These are phyloP conservation scores for Melanotus villosus DNA, from an alignment of 2,888 invertebrate species.

Conservation along the genomic window DNA sequence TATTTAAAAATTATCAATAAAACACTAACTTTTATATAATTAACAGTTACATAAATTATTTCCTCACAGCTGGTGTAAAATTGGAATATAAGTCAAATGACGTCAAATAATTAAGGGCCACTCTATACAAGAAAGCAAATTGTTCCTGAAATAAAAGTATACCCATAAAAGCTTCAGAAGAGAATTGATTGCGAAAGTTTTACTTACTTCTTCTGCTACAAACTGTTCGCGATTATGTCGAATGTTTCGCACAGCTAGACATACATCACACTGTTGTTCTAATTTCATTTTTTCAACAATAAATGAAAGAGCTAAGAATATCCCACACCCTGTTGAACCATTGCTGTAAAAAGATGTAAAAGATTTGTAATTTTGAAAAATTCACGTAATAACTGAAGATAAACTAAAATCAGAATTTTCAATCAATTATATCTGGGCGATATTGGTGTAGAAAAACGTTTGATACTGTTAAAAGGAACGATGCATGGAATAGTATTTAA, in stretches of 20 bases:
- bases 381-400: too few relatives aligned
- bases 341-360: slow-evolving; percentile 59
- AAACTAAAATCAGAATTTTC: too few relatives aligned
- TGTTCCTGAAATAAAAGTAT: slow-evolving; percentile 56
- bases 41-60: too few relatives aligned
- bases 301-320: slow-evolving; percentile 64
- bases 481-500: too few relatives aligned
- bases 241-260: slow-evolving; percentile 63
- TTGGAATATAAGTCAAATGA: slow-evolving; percentile 61
- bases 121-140: slow-evolving; percentile 61
- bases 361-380: too few relatives aligned
- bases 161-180: background rate
- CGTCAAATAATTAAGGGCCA: slow-evolving; percentile 57
- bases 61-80: too few relatives aligned
- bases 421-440: too few relatives aligned
- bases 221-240: slow-evolving; percentile 63
- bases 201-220: slow-evolving; percentile 58
- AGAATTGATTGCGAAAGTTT: too few relatives aligned
- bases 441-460: too few relatives aligned
- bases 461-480: too few relatives aligned
- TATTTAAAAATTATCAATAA: too few relatives aligned
- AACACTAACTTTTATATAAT: too few relatives aligned
- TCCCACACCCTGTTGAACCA: slow-evolving; percentile 64
- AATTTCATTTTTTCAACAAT: slow-evolving; percentile 65
- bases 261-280: slow-evolving; percentile 67